Evolutionary conservation across 2,797 vertebrate species (phyloP), one percentile per base, ranked within the genome.

Genomic region (Mallotus villosus): DNA sequence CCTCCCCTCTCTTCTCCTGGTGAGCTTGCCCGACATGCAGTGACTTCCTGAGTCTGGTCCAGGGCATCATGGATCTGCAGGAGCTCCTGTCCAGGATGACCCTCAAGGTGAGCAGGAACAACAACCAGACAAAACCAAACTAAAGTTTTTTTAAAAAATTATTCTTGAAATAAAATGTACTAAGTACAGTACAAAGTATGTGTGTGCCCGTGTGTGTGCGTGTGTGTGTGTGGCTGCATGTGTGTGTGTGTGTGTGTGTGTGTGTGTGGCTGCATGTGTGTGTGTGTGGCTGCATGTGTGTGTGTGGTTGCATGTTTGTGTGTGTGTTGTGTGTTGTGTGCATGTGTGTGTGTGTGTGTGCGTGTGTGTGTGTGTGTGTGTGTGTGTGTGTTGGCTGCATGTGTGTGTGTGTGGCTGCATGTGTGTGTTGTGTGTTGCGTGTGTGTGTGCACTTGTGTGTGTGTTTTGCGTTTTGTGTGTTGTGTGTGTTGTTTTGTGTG

Each of bases 61-160:
- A 99, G 92, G 97, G 97, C 88, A 99, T 99, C 86, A 99, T 99
- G 97, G 97, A 99, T 90, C 94, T 99, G 41, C 97, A 99, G 89
- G 97, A 98, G 73, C 94, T 99, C 16, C 89, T 99, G 80, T 96
- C 97, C 76, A 99, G 97, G 92, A 98, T 99, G 96, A 98, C 97
- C 66, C 90, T 96, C 77, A 98, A 99, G 92, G 97, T 98, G 92
- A 88, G 93, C 91, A 80, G 69, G 27, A 27, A 27, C 27, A 27
- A 27, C 1, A 62, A 27, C 24, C n/a, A n/a, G n/a, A n/a, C n/a
- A n/a, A n/a, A n/a, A n/a, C n/a, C n/a, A n/a, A n/a, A n/a, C n/a
- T n/a, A n/a, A n/a, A n/a, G n/a, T n/a, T 27, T 27, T 27, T 27
- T 27, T 3, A 27, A 27, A 27, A 27, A 27, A n/a, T n/a, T 27